phyloP scores from a whole-genome alignment of 2,888 invertebrate species.

The Drosophila anomelani region DNA sequence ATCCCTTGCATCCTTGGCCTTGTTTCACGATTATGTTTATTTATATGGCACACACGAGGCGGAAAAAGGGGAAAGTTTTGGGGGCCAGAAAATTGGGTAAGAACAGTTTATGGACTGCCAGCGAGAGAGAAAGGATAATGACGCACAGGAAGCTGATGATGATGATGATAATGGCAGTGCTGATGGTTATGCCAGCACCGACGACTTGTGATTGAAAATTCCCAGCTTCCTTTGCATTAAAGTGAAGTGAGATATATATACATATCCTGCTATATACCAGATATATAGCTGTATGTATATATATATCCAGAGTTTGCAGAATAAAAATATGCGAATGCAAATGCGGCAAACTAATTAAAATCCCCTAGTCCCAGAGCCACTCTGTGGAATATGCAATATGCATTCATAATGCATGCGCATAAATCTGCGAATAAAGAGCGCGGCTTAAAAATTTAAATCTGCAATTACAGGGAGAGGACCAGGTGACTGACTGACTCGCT shows the following conservation, averaged over 20 bases:
- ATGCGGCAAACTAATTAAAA: conserved; percentile 69
- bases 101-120: conserved; percentile 29
- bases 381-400: conserved; percentile 44
- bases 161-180: background rate
- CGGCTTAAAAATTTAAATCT: conserved; percentile 69
- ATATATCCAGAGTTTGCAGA: background rate
- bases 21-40: conserved; percentile 75
- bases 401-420: conserved; percentile 71
- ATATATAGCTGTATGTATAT: background rate
- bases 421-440: conserved; percentile 64
- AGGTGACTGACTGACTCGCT: conserved; percentile 13
- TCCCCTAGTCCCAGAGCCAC: conserved; percentile 27
- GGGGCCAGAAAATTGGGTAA: background rate
- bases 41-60: conserved; percentile 54
- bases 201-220: conserved; percentile 30
- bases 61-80: conserved; percentile 16
- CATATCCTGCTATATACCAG: background rate
- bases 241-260: background rate
- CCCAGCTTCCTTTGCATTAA: conserved; percentile 1
- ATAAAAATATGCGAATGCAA: conserved; percentile 44
- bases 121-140: background rate
- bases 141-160: no score
- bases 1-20: conserved; percentile 36
- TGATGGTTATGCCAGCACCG: conserved; percentile 5
- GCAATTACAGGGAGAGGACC: conserved; percentile 57